Base-by-base conservation (phyloP, 1,140 invertebrate species). In the Metaphire vulgaris region DNA sequence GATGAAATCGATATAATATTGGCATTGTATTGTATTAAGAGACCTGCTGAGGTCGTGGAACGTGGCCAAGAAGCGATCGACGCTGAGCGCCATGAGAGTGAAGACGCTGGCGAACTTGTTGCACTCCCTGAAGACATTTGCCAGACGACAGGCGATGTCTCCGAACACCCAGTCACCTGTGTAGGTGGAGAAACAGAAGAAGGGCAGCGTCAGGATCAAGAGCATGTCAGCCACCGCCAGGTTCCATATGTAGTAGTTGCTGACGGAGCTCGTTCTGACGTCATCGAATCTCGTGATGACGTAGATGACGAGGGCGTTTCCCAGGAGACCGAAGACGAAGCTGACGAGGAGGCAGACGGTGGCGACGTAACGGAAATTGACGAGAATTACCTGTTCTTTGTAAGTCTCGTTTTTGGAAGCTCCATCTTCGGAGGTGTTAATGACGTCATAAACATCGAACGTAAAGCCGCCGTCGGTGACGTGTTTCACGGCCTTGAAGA, bases 201-300 rank as follows among this genome's bases (percentile, higher is more conserved):
- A 67, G 2, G 73, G 73, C 2, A 74, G 73, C 33, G 73, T 74
- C 33, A 69, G 21, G 21, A 74, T 66, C 2, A 74, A 67, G 29
- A 74, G 31, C 12, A 74, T 6, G 64, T 74, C 73, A n/a, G 73
- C 73, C 33, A 74, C 2, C 16, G 73, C 28, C 69, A 74, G 29
- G 73, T 74, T 74, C 73, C 33, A 26, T 74, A 75, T 75, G 67
- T 75, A 75, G 74, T 69, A 69, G 67, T 69, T 75, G 21, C 12
- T 32, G 64, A 66, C n/a, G 30, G 26, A n/a, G 41, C 41, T 6
- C 41, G 41, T 12, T 21, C 41, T 56, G 41, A 56, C 41, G 41
- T 56, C 41, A 56, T 21, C 41, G 41, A 56, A 56, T 56, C 41
- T 56, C 41, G 41, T 21, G 41, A 56, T 56, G 41, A 56, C 41